Evolutionary conservation across 2,888 invertebrate species (phyloP), one percentile per base, ranked within the genome.

Genomic region (Rhimphoctona megacephalus): DNA sequence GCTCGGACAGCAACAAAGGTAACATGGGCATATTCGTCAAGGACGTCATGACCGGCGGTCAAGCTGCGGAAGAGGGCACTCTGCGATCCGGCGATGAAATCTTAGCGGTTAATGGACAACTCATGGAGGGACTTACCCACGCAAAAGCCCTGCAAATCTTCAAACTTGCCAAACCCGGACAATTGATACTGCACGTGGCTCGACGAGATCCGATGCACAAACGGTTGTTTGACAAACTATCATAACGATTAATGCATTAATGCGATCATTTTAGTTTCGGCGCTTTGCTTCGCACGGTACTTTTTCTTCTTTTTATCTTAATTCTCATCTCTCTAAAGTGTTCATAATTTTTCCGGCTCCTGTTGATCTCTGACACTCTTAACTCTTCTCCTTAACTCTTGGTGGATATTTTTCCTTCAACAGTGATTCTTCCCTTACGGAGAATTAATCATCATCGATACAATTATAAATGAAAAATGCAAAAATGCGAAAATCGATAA

Each of bases 21-120:
- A 95, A 94, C 84, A 95, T 96, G 94, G 96, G 96, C 0, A 96
- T 96, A 87, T 96, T 95, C 90, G 95, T 96, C 57, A 96, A 96
- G 91, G 95, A 96, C 43, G 95, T 96, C 54, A 95, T 96, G 90
- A 94, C 95, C n/a, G 94, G 95, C 19, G 96, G 96, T 9, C 95
- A 96, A 88, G 96, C 96, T 3, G 95, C 96, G 2, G 96, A 96
- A 85, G 95, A 95, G 89, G 96, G 96, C 9, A 94, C 94, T 67
- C 94, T 96, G 14, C 95, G 94, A 90, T 95, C 95, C 93, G 96
- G 96, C 39, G 96, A 96, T 90, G 96, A 96, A 93, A 95, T 96
- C 67, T 92, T 96, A 81, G 95, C 95, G 22, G 95, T 96, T 52
- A 96, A 96, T 92, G 96, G 96, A 9, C 92, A 94, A 78, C 92